These are phyloP conservation scores for Lycaon pictus DNA, from an alignment of 2,113 vertebrate genomes.

Conservation along the genomic window DNA sequence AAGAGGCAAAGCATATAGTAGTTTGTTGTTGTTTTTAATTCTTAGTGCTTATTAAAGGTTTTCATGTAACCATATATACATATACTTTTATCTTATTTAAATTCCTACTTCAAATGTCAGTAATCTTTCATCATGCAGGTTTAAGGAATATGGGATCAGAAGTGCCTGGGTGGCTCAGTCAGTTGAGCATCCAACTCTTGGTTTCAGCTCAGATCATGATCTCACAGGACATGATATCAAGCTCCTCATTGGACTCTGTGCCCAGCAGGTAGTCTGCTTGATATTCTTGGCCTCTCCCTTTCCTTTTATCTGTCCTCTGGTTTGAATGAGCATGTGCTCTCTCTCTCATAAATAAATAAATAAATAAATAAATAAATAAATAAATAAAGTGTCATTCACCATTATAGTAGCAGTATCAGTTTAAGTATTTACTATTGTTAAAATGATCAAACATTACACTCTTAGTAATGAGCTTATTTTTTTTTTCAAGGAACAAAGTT, in stretches of 20 bases:
- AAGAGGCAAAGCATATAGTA: background rate
- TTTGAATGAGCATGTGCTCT: background rate
- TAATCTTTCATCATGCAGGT: background rate
- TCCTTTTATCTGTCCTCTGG: background rate
- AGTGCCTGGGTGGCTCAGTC: background rate
- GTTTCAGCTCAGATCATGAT: background rate
- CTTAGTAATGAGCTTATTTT: constrained; percentile 12
- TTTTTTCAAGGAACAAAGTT: constrained; percentile 31
- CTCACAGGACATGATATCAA: background rate
- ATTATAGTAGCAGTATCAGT: background rate
- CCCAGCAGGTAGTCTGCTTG: background rate
- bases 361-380: background rate
- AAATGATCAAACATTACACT: constrained; percentile 25
- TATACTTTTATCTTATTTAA: background rate
- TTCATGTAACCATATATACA: background rate
- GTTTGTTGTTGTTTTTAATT: background rate
- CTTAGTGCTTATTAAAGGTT: background rate
- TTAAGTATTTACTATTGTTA: background rate
- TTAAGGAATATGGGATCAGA: background rate
- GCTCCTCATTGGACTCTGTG: background rate
- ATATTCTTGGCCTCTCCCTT: background rate
- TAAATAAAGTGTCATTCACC: background rate
- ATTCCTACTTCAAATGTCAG: background rate
- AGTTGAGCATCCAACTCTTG: background rate
- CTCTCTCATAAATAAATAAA: background rate